Conservation (phyloP, 1,140 invertebrate genomes). For the Drosophila equinoxialis region DNA sequence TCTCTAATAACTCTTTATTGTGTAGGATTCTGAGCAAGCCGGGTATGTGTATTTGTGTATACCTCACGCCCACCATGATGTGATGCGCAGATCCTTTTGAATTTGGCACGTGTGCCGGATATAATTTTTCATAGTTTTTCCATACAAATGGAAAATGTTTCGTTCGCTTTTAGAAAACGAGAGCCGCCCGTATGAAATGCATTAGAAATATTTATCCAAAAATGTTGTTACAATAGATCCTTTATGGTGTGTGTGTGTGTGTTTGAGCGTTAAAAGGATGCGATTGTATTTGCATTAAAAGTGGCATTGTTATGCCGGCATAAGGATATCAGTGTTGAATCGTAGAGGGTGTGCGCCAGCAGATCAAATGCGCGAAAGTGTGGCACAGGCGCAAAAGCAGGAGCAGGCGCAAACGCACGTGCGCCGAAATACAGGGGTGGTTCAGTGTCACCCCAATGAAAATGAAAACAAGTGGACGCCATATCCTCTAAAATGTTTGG, state of each 20-base stretch:
- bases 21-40: neutral
- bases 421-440: conserved; percentile 52
- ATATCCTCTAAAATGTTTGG: conserved; percentile 65
- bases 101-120: conserved; percentile 79
- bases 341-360: conserved; percentile 64
- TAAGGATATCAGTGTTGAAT: conserved; percentile 58
- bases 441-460: conserved; percentile 36
- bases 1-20: conserved; percentile 28
- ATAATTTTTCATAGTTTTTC: conserved; percentile 59
- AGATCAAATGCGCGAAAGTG: conserved; percentile 76
- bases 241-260: conserved; percentile 33
- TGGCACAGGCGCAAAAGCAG: conserved; percentile 60
- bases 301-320: conserved; percentile 73
- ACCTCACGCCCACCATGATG: conserved; percentile 53
- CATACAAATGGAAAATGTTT: conserved; percentile 37
- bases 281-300: conserved; percentile 80
- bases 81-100: conserved; percentile 44
- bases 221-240: conserved; percentile 68
- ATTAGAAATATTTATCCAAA: conserved; percentile 64
- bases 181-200: conserved; percentile 62
- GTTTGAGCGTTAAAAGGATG: conserved; percentile 58
- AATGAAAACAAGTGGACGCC: conserved; percentile 78
- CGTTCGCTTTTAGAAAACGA: conserved; percentile 40
- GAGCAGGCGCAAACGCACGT: conserved; percentile 52
- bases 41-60: neutral